Conservation (phyloP, 2,113 vertebrate genomes). For the Pandion haliaetus region DNA sequence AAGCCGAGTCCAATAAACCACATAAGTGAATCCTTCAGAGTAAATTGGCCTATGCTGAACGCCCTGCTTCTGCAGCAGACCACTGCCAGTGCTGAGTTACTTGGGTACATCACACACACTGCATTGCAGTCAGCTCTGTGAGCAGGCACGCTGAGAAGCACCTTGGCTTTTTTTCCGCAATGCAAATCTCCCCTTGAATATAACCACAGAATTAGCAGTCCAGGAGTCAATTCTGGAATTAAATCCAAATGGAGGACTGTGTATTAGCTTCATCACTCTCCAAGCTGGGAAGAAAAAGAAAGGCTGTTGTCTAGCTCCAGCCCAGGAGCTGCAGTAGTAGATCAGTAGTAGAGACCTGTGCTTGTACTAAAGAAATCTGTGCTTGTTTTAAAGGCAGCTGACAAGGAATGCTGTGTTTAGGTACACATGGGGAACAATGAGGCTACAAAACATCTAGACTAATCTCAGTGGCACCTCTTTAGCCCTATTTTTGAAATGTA, state of each 20-base stretch:
- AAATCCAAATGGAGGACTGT: neutral
- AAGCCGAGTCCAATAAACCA: neutral
- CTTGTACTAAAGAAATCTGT: neutral
- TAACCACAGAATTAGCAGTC: neutral
- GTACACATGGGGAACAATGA: neutral
- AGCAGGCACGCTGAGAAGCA: fast-evolving
- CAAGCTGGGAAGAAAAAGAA: neutral
- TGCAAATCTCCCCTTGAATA: neutral
- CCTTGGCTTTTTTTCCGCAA: neutral
- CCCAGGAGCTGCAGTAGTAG: neutral
- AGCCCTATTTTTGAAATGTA: neutral
- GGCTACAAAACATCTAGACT: neutral
- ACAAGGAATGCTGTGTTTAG: neutral
- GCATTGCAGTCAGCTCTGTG: neutral
- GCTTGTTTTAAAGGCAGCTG: neutral
- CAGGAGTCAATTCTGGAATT: neutral
- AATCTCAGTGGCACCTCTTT: neutral
- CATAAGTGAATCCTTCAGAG: neutral
- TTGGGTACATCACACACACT: neutral
- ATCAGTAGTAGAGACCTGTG: neutral
- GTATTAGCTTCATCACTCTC: neutral
- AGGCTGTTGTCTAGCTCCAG: neutral
- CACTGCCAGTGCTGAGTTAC: neutral
- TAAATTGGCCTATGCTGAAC: neutral
- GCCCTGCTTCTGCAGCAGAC: neutral